Percentiles rank a stretch among this genome's conserved stretches.
Conservation (phyloP, 2,888 invertebrate species). For the Hydraecia micacea region DNA sequence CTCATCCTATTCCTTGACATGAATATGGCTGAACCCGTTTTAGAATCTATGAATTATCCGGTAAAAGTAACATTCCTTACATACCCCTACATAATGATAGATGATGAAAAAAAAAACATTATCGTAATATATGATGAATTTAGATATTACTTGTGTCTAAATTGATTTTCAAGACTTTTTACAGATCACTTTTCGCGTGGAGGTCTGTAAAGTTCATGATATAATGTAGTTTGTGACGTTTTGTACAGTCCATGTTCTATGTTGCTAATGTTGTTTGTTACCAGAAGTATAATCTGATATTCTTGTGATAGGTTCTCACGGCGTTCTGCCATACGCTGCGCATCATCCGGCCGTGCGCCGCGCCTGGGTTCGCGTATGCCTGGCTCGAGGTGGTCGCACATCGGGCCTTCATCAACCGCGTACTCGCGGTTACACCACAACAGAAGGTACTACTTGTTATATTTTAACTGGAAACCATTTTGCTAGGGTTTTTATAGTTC, state of each 20-base stretch:
- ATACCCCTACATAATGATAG: background rate
- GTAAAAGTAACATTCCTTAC: conserved; percentile 78
- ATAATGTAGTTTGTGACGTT: conserved; percentile 24
- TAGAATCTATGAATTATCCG: conserved; percentile 98
- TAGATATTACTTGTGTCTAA: conserved; percentile 15
- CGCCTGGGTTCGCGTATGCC: conserved; percentile 99
- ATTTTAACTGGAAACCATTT: background rate
- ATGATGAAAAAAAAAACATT: background rate
- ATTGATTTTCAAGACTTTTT: conserved; percentile 24
- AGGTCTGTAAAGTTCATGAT: conserved; percentile 30
- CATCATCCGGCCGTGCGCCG: conserved; percentile 97
- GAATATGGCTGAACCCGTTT: conserved; percentile 97
- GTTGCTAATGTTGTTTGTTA: background rate
- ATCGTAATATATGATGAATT: conserved; percentile 3
- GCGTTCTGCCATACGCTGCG: conserved; percentile 99
- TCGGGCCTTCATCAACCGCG: conserved; percentile 97
- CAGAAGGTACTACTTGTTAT: conserved; percentile 92
- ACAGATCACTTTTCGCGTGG: conserved; percentile 30
- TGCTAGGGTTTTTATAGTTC: conserved; percentile 13
- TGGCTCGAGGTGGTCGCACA: conserved; percentile 99
- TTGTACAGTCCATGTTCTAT: conserved; percentile 13
- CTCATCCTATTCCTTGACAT: conserved; percentile 99
- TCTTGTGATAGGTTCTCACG: conserved; percentile 92
- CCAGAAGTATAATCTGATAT: conserved; percentile 13
- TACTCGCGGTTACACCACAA: conserved; percentile 97